These are phyloP conservation scores for Solen grandis DNA, from an alignment of 1,140 invertebrate genomes.

Conservation along the genomic window DNA sequence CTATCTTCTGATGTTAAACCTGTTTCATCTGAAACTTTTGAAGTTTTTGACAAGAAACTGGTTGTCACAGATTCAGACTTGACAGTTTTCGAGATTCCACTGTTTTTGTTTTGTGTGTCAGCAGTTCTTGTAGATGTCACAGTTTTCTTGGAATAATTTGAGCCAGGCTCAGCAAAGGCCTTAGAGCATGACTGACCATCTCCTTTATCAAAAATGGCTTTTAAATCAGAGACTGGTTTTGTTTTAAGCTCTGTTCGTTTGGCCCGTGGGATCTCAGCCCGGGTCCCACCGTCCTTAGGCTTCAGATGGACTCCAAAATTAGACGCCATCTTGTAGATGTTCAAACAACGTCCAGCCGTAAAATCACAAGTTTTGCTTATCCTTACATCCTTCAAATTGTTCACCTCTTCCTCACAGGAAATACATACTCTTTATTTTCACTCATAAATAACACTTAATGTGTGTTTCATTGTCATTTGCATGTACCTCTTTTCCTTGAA, in stretches of 20 bases:
- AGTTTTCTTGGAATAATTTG: neutral
- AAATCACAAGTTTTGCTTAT: too few relatives aligned
- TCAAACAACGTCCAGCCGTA: too few relatives aligned
- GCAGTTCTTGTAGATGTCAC: neutral
- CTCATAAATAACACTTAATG: too few relatives aligned
- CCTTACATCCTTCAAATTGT: too few relatives aligned
- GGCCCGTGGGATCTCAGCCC: neutral
- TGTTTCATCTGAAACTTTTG: neutral
- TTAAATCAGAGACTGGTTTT: constrained; percentile 45
- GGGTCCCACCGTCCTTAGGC: neutral
- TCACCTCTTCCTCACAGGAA: too few relatives aligned
- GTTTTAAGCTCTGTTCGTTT: constrained; percentile 42
- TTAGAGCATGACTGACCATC: neutral
- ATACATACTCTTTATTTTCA: too few relatives aligned
- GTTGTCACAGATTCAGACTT: neutral
- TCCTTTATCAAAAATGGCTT: constrained; percentile 46
- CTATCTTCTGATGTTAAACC: constrained; percentile 2
- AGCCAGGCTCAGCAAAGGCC: neutral
- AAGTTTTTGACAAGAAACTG: neutral
- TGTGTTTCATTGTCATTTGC: too few relatives aligned
- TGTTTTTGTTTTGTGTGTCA: neutral
- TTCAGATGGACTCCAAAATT: constrained; percentile 47
- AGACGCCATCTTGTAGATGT: constrained; percentile 33
- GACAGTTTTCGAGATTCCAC: neutral
- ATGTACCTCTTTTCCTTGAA: too few relatives aligned